Evolutionary conservation across 2,888 invertebrate species (phyloP).

Genomic region (Agrochola circellaris): DNA sequence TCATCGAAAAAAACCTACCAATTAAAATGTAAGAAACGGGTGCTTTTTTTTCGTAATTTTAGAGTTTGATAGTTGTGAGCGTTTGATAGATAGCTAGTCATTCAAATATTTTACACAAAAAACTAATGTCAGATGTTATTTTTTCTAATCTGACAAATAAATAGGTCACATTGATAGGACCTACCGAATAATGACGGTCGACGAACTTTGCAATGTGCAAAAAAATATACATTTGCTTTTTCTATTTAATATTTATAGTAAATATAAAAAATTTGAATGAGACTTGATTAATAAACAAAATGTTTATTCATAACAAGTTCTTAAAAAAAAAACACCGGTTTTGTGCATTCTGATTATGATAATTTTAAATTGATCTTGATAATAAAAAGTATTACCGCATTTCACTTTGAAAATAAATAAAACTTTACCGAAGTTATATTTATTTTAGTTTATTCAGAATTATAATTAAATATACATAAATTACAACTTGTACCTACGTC

Average conservation of each 20-base stretch:
- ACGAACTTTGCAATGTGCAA: neutral
- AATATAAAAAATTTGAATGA: neutral
- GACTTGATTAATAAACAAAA: neutral
- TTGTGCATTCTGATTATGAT: constrained; percentile 5
- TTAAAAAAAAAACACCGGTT: neutral
- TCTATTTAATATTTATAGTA: neutral
- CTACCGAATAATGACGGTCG: neutral
- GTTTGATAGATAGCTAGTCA: no score
- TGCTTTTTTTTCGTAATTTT: neutral
- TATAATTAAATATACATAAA: neutral
- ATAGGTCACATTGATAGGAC: neutral
- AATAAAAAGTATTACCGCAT: constrained; percentile 3
- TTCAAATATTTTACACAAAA: neutral
- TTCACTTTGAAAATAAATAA: constrained; percentile 1
- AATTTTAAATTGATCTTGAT: constrained; percentile 21
- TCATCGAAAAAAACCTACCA: neutral
- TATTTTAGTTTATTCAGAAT: neutral
- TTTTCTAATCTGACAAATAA: neutral
- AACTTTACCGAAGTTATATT: neutral
- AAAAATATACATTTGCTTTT: neutral
- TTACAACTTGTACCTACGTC: neutral
- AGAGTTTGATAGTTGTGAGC: neutral
- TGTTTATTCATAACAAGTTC: constrained; percentile 2
- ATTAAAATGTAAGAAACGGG: neutral
- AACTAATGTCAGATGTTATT: neutral